Evolutionary conservation across 2,797 vertebrate species (phyloP), one percentile per base, ranked within the genome.

Genomic region (Podargus strigoides): DNA sequence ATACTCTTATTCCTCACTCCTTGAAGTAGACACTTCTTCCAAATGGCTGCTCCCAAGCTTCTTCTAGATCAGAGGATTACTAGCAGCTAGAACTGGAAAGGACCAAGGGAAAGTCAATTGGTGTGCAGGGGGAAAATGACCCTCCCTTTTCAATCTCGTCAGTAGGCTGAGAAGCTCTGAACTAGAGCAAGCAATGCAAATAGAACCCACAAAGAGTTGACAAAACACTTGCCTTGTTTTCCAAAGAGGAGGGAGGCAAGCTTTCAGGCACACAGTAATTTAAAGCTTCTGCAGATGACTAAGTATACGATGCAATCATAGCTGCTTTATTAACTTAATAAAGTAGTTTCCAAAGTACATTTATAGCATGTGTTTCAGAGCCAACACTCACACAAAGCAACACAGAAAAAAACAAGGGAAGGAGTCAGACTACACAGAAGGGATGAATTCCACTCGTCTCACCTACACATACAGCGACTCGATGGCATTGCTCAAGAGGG

Each of bases 141-240:
- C 42, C 58, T 72, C 66, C 47, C 34, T 85, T 88, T 94, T 64
- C 19, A 56, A 46, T 76, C 58, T 68, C 55, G 36, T 78, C 90
- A 63, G 23, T 36, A 89, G 68, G 60, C 8, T 39, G 28, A 88
- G 47, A 10, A 90, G 73, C 76, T 78, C 79, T 66, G 63, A 81
- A 79, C 69, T 18, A 47, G 50, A 81, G 32, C 58, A 88, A 68
- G 79, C 83, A 88, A 81, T 0, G 4, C 53, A 81, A 96, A 89
- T 7, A 85, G 60, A 81, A 93, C 76, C 90, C 73, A 93, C 87
- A 87, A 60, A 84, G 68, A 91, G 92, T 73, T 97, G 91, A 86
- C 85, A 96, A 94, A 92, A 94, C 91, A 94, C 2, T 18, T 47
- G 58, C 41, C 53, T 89, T 95, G 85, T 81, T 96, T 94, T 85